Conservation (phyloP, 2,797 vertebrate genomes). For the Brotula barbata region DNA sequence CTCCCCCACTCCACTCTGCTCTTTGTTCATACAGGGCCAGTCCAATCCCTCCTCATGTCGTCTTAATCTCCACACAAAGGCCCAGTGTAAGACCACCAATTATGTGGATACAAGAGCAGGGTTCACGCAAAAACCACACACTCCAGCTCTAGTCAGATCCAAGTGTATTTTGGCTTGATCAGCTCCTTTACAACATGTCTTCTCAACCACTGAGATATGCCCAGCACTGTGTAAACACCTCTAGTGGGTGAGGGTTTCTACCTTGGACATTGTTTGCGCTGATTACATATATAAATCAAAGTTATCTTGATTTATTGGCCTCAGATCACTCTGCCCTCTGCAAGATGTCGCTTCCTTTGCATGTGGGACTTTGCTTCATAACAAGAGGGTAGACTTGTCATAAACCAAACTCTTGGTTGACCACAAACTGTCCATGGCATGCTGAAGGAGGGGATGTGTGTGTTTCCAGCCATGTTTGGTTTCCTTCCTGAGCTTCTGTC, state of each 20-base stretch:
- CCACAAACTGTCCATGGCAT: conserved; percentile 60
- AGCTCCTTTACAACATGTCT: conserved; percentile 46
- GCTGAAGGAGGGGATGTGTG: conserved; percentile 39
- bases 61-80: conserved; percentile 84
- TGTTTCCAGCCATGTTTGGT: conserved; percentile 64
- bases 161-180: conserved; percentile 39
- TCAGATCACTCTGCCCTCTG: too few relatives aligned
- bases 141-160: conserved; percentile 33
- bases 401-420: conserved; percentile 66
- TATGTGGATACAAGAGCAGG: conserved; percentile 75
- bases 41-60: conserved; percentile 80
- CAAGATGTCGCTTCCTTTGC: too few relatives aligned
- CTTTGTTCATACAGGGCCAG: conserved; percentile 75
- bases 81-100: conserved; percentile 82
- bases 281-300: neutral
- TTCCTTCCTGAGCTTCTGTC: conserved; percentile 60
- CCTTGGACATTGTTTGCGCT: conserved; percentile 6
- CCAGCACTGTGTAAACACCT: conserved; percentile 34
- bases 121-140: conserved; percentile 56
- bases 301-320: neutral
- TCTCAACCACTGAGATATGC: conserved; percentile 33
- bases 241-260: too few relatives aligned
- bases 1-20: conserved; percentile 62
- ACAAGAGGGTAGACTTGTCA: conserved; percentile 48
- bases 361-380: conserved; percentile 28